Percentiles rank a stretch among this genome's conserved stretches.
Conservation (phyloP, 2,888 invertebrate genomes). For the Selenia dentaria region DNA sequence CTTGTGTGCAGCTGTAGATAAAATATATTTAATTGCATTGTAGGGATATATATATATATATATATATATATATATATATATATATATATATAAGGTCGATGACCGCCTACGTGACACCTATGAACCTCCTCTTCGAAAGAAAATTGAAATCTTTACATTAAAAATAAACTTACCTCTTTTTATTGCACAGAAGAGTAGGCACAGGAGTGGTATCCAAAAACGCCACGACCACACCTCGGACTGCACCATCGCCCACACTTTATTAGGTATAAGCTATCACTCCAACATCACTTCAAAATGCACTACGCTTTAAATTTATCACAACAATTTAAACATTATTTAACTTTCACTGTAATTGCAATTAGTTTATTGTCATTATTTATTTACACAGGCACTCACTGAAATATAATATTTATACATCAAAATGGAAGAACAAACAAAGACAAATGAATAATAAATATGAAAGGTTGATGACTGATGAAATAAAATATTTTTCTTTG, state of each 20-base stretch:
- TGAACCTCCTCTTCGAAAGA: too few species aligned
- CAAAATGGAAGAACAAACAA: too few species aligned
- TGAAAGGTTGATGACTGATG: too few species aligned
- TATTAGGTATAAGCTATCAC: conserved; percentile 31
- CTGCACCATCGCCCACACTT: conserved; percentile 62
- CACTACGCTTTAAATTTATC: conserved; percentile 37
- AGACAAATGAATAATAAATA: too few species aligned
- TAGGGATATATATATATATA: too few species aligned
- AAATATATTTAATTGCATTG: too few species aligned
- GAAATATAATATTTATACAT: background rate
- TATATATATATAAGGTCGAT: too few species aligned
- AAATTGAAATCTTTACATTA: too few species aligned
- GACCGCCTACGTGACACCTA: too few species aligned
- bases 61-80: too few species aligned
- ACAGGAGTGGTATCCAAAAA: conserved; percentile 47
- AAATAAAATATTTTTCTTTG: too few species aligned
- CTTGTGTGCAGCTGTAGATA: too few species aligned
- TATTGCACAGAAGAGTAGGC: conserved; percentile 52
- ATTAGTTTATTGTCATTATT: conserved; percentile 30
- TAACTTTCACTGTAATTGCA: conserved; percentile 28
- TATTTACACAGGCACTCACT: conserved; percentile 24
- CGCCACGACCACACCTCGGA: conserved; percentile 51
- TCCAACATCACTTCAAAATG: conserved; percentile 53
- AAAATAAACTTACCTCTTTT: conserved; percentile 52
- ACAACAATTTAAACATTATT: conserved; percentile 43